Conservation (phyloP, 2,797 vertebrate genomes). For the Epinephelus malabaricus region DNA sequence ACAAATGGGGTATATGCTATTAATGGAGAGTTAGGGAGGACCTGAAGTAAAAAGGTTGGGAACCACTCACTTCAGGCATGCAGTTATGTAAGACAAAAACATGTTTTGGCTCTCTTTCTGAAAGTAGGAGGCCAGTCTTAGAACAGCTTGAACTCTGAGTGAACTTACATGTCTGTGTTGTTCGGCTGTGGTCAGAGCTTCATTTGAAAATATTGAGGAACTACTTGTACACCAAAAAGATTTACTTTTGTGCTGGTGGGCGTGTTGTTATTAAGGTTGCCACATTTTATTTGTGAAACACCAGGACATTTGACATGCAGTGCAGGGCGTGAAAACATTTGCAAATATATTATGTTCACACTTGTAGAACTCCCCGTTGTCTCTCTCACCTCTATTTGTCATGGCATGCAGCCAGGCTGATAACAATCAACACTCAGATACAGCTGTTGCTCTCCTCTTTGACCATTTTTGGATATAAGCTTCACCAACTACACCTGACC, state of each 20-base stretch:
- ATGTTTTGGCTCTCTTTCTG: constrained; percentile 60
- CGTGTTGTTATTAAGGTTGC: no score
- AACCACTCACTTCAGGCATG: constrained; percentile 40
- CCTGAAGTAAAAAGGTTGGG: constrained; percentile 22
- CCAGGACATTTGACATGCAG: no score
- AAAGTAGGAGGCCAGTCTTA: constrained; percentile 48
- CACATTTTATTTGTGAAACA: no score
- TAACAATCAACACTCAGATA: no score
- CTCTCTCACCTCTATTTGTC: no score
- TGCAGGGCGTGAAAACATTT: no score
- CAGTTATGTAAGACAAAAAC: constrained; percentile 61
- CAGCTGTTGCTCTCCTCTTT: no score
- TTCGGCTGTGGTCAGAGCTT: constrained; percentile 29
- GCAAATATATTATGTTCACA: no score
- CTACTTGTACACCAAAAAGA: constrained; percentile 5
- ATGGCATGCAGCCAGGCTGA: no score
- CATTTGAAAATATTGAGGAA: constrained; percentile 24
- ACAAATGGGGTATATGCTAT: constrained; percentile 2
- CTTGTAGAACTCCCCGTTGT: no score
- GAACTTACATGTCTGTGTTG: constrained; percentile 65
- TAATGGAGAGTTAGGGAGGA: constrained; percentile 28
- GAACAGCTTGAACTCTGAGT: constrained; percentile 72
- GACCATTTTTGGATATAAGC: no score
- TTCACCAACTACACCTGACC: no score
- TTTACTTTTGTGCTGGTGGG: background rate